phyloP scores from a whole-genome alignment of 2,888 invertebrate genomes.

The Scotopteryx bipunctaria region DNA sequence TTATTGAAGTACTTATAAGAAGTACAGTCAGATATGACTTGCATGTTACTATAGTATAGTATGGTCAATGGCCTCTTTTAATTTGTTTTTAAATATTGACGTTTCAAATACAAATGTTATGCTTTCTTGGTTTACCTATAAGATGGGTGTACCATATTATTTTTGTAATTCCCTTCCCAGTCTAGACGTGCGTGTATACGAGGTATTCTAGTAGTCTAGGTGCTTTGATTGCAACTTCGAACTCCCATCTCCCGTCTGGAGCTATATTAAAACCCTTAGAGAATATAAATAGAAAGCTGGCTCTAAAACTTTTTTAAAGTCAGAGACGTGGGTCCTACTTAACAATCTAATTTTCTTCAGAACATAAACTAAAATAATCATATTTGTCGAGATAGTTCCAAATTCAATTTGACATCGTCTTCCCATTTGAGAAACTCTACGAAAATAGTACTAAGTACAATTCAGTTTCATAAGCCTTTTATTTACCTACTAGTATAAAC shows the following conservation, averaged over 20 bases:
- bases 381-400: constrained; percentile 48
- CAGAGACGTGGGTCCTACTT: too few species aligned
- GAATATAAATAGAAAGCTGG: too few species aligned
- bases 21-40: too few species aligned
- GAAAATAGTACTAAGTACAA: neutral
- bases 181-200: constrained; percentile 62
- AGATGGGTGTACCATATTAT: neutral
- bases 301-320: neutral
- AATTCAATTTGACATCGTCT: constrained; percentile 38
- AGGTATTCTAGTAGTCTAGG: neutral
- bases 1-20: too few species aligned
- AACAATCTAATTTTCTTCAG: neutral
- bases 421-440: neutral
- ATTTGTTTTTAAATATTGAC: too few species aligned
- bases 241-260: constrained; percentile 23
- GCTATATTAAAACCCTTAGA: constrained; percentile 34
- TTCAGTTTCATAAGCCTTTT: neutral
- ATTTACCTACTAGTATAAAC: too few species aligned
- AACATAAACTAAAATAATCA: constrained; percentile 1
- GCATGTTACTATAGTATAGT: too few species aligned
- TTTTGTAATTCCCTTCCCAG: constrained; percentile 36
- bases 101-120: too few species aligned
- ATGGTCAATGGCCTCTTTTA: too few species aligned
- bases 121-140: too few species aligned
- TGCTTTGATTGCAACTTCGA: constrained; percentile 25